Evolutionary conservation across 2,888 invertebrate species (phyloP), one percentile per base, ranked within the genome.

Genomic region (Drosophila koepferae): DNA sequence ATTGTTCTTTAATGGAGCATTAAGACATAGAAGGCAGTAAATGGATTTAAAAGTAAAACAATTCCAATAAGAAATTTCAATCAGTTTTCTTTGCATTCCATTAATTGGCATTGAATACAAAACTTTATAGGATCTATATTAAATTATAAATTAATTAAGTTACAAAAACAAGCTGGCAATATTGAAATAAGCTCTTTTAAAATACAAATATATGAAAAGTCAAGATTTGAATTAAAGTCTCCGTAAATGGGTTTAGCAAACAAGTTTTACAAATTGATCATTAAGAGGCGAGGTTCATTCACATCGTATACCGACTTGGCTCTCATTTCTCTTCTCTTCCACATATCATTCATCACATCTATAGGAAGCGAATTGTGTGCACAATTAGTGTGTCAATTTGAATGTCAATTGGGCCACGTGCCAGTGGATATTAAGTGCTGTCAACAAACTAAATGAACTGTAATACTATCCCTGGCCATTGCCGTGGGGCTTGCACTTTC

Each of bases 381-480:
- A 44, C 40, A 43, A 62, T 44, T 38, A 20, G 31, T 54, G 53
- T 54, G 48, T 8, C 31, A 28, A 28, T 28, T 48, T 28, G 28
- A 3, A 28, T 66, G 72, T 62, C 63, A 67, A 63, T 58, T 63
- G 54, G 54, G 72, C 58, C 84, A 82, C 81, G 86, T 82, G 82
- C 67, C 74, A 60, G 55, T 41, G 49, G 65, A 23, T 49, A 66
- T 70, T 74, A 72, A 59, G 53, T 9, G 31, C 55, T 69, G 69
- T 74, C 65, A 48, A 59, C 53, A 66, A 63, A 63, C 48, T 64
- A 65, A 78, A 65, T 65, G 40, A 74, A 66, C 59, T 69, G 54
- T 53, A 58, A 59, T 64, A 58, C 38, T 68, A 65, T 63, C 49
- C 53, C 23, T 34, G 54, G 18, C 28, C 1, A 16, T 41, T 7